Evolutionary conservation across 2,888 invertebrate species (phyloP), one percentile per base, ranked within the genome.

Genomic region (Xanthia togata): DNA sequence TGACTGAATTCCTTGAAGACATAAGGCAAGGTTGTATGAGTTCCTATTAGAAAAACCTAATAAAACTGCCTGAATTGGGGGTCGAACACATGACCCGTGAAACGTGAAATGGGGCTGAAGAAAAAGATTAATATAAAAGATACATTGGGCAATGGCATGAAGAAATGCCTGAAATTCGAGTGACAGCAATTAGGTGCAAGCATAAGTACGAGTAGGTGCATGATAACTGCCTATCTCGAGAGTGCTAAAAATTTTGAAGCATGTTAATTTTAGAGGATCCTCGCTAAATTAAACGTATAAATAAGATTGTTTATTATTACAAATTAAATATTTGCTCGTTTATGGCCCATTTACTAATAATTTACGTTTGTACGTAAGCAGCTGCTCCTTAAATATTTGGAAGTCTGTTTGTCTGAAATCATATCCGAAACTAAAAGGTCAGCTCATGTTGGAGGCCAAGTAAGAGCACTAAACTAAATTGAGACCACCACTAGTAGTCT

Each of bases 291-390:
- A 81, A 63, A 81, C 76, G 41, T n/a, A 47, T 62, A 81, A 63
- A 63, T 63, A 63, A 50, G 26, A 14, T 11, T 68, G 76, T 81
- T 79, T 79, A 74, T 81, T 81, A 14, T 81, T 63, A 50, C 35
- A 81, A 79, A 81, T 79, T 76, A 79, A 79, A 76, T 81, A 68
- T 81, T 79, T 75, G 62, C 62, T 26, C 68, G 62, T 67, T 81
- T 74, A 80, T 55, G 53, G 78, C 35, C 53, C 64, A 35, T 78
- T 80, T 74, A 74, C 44, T 60, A 80, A 78, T 80, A 65, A 79
- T 65, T 79, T 79, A 81, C 68, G 81, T 63, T 63, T 76, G 55
- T 35, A 68, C 76, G 79, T 69, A 68, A 76, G 68, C 76, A 38
- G 55, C 57, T 57, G 68, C 68, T 76, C 75, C 53, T 76, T 62